phyloP scores from a whole-genome alignment of 2,797 vertebrate species.

The Petrocephalus sullivani region DNA sequence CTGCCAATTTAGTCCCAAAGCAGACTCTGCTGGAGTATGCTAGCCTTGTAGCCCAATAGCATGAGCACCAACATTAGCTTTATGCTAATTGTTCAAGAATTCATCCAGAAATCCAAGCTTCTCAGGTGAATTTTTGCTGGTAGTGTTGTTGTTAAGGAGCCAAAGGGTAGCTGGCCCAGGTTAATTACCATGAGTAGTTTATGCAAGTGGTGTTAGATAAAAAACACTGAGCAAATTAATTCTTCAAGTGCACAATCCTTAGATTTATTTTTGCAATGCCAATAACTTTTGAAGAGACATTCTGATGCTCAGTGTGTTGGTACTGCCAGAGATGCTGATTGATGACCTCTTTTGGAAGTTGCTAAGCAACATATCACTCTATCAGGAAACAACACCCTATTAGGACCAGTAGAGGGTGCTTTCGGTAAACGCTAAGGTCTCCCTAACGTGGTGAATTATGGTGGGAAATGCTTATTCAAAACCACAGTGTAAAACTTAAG shows the following conservation, averaged over 20 bases:
- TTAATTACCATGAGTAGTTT: not conserved
- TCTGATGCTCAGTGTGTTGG: not conserved
- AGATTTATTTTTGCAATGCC: not conserved
- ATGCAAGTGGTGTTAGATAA: not conserved
- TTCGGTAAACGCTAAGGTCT: not conserved
- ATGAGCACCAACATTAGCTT: not conserved
- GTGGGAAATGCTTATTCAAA: not conserved
- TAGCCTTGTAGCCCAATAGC: not conserved
- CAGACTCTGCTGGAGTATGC: not conserved
- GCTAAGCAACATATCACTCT: slow-evolving; percentile 11
- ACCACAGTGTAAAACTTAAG: not conserved
- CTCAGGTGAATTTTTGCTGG: not conserved
- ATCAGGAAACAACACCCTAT: not conserved
- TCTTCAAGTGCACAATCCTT: not conserved
- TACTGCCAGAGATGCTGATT: not conserved
- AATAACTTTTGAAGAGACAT: not conserved
- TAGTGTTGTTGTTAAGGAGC: not conserved
- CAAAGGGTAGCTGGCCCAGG: not conserved
- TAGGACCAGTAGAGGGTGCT: slow-evolving; percentile 10
- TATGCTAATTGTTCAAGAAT: not conserved
- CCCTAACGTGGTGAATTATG: not conserved
- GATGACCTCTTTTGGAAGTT: not conserved
- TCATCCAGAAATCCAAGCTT: not conserved
- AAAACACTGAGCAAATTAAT: not conserved
- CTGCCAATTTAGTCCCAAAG: not conserved